Conservation (phyloP, 2,113 vertebrate genomes). For the Orthonyx spaldingii region DNA sequence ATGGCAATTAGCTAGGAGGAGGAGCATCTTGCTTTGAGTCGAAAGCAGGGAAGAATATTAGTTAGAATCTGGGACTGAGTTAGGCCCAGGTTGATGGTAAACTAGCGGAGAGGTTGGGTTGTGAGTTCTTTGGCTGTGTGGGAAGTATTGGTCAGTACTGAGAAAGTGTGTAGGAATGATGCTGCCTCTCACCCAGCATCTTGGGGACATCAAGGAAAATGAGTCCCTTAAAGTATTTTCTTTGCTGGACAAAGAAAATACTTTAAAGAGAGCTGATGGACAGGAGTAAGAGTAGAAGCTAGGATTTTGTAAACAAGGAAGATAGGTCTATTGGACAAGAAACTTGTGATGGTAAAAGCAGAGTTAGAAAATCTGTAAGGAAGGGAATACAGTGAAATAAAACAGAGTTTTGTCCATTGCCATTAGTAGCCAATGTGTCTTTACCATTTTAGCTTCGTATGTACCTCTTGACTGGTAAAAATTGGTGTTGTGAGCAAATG, state of each 20-base stretch:
- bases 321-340: background rate
- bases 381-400: background rate
- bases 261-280: fast-evolving
- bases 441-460: background rate
- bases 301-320: background rate
- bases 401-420: background rate
- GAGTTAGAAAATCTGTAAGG: background rate
- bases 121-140: background rate
- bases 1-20: background rate
- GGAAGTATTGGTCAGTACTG: background rate
- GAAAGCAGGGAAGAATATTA: background rate
- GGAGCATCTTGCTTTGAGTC: background rate
- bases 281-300: background rate
- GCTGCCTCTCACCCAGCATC: background rate
- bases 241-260: background rate
- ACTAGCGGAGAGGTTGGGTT: background rate
- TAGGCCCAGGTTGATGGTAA: background rate
- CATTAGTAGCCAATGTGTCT: background rate
- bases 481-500: background rate
- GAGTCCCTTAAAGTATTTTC: too few relatives aligned
- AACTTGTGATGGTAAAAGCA: background rate
- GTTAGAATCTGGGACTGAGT: background rate
- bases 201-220: background rate
- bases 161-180: background rate
- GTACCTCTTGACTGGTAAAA: background rate